A percentile compares a stretch with the other conserved stretches of the same genome.
phyloP scores from a whole-genome alignment of 2,113 vertebrate species.

The Aldabrachelys gigantea region DNA sequence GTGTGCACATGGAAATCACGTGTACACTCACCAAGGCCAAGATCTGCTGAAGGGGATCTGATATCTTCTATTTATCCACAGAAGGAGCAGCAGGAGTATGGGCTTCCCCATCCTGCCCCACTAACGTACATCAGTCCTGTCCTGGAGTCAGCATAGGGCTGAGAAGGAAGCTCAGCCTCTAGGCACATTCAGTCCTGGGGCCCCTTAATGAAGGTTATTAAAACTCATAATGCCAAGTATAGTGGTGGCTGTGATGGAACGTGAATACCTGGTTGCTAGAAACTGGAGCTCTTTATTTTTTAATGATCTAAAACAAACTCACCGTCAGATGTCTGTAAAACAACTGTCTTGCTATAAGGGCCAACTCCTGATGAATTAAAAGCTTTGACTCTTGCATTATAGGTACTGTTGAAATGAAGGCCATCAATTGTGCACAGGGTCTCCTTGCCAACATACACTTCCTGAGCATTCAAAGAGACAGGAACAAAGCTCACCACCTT shows the following conservation, averaged over 20 bases:
- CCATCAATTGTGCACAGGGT: conserved; percentile 97
- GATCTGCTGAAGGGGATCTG: background rate
- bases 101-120: background rate
- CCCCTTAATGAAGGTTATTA: background rate
- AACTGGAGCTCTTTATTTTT: background rate
- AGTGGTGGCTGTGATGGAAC: background rate
- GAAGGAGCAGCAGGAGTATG: background rate
- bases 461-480: conserved; percentile 76
- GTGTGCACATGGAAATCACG: background rate
- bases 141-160: background rate
- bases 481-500: background rate
- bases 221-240: background rate
- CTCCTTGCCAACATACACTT: conserved; percentile 98
- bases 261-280: background rate
- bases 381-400: conserved; percentile 96
- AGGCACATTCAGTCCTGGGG: background rate
- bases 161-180: background rate
- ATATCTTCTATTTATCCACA: background rate
- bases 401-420: conserved; percentile 98
- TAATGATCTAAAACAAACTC: conserved; percentile 26
- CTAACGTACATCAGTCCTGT: background rate
- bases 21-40: background rate
- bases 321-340: conserved; percentile 96
- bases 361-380: conserved; percentile 92
- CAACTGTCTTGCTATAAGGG: conserved; percentile 96